Evolutionary conservation across 1,140 invertebrate genomes (phyloP).

Genomic region (Sinella curviseta): DNA sequence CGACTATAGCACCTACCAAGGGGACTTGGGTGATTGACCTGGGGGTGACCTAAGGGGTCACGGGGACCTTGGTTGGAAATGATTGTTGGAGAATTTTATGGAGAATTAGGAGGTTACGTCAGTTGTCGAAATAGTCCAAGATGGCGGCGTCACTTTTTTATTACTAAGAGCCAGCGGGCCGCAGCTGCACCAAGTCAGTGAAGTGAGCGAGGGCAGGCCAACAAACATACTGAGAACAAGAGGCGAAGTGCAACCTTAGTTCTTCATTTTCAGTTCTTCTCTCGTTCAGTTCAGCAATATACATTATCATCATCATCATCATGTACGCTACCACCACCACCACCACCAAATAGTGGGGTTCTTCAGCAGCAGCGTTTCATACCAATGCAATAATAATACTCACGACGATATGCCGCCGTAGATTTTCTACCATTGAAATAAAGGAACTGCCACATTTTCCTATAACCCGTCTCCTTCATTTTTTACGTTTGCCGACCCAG

Average conservation of each 20-base stretch:
- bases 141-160: slow-evolving; percentile 26
- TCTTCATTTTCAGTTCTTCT: neutral
- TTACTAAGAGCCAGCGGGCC: slow-evolving; percentile 18
- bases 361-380: slow-evolving; percentile 23
- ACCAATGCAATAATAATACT: neutral
- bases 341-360: neutral
- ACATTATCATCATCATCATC: neutral
- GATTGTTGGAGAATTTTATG: neutral
- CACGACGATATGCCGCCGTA: slow-evolving; percentile 22
- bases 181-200: slow-evolving; percentile 21
- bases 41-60: slow-evolving; percentile 3
- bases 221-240: slow-evolving; percentile 22
- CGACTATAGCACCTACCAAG: neutral
- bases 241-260: slow-evolving; percentile 22
- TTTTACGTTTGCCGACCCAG: neutral
- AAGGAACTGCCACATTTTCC: slow-evolving; percentile 12
- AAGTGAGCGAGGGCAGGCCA: slow-evolving; percentile 25
- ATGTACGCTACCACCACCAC: neutral
- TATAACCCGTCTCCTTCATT: neutral
- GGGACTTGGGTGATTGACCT: neutral
- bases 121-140: slow-evolving; percentile 27
- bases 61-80: neutral
- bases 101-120: slow-evolving; percentile 20
- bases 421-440: neutral
- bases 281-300: neutral